Evolutionary conservation across 2,888 invertebrate genomes (phyloP), one percentile per base, ranked within the genome.

Genomic region (Spodoptera picta): DNA sequence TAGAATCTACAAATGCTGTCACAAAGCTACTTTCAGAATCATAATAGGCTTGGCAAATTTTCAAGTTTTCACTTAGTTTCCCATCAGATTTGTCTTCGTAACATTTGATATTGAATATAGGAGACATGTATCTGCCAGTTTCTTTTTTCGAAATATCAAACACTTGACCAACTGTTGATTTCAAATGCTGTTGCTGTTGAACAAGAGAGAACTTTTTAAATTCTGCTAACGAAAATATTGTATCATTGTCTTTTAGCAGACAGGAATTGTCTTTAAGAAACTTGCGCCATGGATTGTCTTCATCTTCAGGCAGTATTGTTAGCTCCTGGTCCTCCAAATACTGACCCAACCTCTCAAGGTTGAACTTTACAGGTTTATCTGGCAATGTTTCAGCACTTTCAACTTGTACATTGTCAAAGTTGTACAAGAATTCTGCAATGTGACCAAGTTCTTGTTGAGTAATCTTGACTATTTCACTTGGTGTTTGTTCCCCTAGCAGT

Each of bases 381-480:
- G 90, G 81, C 19, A 81, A 66, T 65, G 73, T 83, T 42, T 89
- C 87, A 65, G 76, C 75, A 67, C 79, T 84, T 60, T 92, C 89
- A n/a, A 81, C 83, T 79, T 91, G 90, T 31, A 92, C 86, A 84
- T 90, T 92, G 84, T 98, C 97, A 90, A 98, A 98, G 83, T 97
- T 97, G 77, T 97, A 96, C 23, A 99, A 92, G 88, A 99, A 99
- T 79, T 98, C 98, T 0, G 98, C 98, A 64, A 99, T 97, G 83
- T 98, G 98, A n/a, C 97, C 96, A 6, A 98, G 95, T 84, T 98
- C 98, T 88, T 98, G 98, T 86, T 98, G 98, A 10, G 97, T 97
- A 81, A 98, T 96, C 90, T 97, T 97, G 7, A 97, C 96, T 76
- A 97, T 96, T 87, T 98, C 98, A 43, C 97, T 96, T 10, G 98